Evolutionary conservation across 2,113 vertebrate species (phyloP), one percentile per base, ranked within the genome.

Genomic region (Ceuthmochares aereus): DNA sequence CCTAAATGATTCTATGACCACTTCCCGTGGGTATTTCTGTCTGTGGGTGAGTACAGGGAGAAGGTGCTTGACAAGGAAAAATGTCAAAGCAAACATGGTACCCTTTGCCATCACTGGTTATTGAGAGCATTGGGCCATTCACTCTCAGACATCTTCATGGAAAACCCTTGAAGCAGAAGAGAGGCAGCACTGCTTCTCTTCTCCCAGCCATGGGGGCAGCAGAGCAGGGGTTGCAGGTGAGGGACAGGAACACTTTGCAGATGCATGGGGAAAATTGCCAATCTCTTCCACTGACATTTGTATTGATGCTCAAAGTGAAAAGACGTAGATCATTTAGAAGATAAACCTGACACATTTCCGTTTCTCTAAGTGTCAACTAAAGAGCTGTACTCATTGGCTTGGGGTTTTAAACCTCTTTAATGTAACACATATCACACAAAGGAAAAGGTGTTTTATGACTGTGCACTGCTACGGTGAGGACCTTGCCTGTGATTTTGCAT

Each of bases 241-340:
- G 42, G 20, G 34, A 22, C 0, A 1, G 22, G 18, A 43, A 27
- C 64, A 56, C 43, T 45, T 83, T 32, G 60, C n/a, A 64, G 49
- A 45, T 1, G 3, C 0, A 0, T 63, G 26, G 8, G n/a, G 20
- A 3, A 78, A 77, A n/a, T n/a, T 64, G 14, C 36, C 68, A 6
- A 12, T 52, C 9, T 89, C 36, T 81, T 84, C 47, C 55, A 84
- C 11, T 84, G 69, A 78, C 51, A 22, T 80, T 74, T 8, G 0
- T 52, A 0, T 34, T 22, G 58, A 10, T 62, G 27, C 45, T 84
- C 23, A 84, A 66, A 93, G 49, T 60, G 55, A 78, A 73, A 87
- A 69, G 30, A 32, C 4, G 1, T 7, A 8, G 68, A 74, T 95
- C 12, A 7, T 19, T 62, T 3, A 87, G 51, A 73, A 81, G 69